These are phyloP conservation scores for Egretta garzetta DNA, from an alignment of 2,113 vertebrate genomes.

Conservation along the genomic window DNA sequence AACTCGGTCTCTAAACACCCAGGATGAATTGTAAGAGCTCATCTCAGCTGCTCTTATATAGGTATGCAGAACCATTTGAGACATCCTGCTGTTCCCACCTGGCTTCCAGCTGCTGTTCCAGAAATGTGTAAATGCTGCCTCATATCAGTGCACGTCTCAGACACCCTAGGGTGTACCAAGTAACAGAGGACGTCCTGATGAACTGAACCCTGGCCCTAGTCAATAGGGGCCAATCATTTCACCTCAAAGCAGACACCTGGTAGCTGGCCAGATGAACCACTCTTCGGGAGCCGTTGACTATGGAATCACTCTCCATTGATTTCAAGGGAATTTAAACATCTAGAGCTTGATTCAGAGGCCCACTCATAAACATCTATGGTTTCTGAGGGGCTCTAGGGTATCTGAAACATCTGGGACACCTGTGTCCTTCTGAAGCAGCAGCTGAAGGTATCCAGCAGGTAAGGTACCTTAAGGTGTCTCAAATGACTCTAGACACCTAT, in stretches of 20 bases:
- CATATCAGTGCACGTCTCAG: background rate
- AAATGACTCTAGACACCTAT: background rate
- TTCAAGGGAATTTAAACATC: background rate
- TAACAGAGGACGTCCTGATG: background rate
- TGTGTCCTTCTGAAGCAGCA: background rate
- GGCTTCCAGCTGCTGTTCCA: background rate
- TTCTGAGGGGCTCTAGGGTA: background rate
- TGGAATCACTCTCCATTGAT: background rate
- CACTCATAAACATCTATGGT: background rate
- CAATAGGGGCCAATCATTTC: background rate
- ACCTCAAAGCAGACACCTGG: fast-evolving
- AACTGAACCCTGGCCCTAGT: background rate
- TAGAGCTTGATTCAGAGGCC: background rate
- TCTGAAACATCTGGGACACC: background rate
- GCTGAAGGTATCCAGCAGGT: background rate
- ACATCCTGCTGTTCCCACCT: background rate
- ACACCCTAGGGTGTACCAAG: background rate
- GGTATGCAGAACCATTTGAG: background rate
- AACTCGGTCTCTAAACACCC: background rate
- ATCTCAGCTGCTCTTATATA: background rate
- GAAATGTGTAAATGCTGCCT: background rate
- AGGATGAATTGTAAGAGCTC: background rate
- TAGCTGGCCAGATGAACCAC: background rate
- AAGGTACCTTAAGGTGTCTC: background rate
- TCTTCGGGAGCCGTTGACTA: fast-evolving